Evolutionary conservation across 2,888 invertebrate genomes (phyloP).

Genomic region (Rhynchonema sp.): DNA sequence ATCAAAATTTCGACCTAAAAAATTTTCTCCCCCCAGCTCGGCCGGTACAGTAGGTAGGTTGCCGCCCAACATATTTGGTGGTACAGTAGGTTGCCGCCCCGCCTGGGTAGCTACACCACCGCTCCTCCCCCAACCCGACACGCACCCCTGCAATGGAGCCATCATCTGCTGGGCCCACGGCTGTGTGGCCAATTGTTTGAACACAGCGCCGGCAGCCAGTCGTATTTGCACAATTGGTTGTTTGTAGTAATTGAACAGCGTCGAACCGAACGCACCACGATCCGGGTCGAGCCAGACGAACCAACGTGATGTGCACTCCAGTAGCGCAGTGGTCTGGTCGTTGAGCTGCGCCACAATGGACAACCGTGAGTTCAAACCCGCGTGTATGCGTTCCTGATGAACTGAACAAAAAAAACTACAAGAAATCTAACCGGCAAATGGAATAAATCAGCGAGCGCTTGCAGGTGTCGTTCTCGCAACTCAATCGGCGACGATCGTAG

Average conservation of each 20-base stretch:
- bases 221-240: background rate
- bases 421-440: background rate
- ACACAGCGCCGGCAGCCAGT: background rate
- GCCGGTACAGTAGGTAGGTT: too few relatives aligned
- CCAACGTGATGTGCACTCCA: background rate
- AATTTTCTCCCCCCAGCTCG: too few relatives aligned
- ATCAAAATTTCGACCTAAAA: too few relatives aligned
- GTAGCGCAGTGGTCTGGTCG: background rate
- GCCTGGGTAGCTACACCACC: too few relatives aligned
- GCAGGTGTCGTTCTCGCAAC: background rate
- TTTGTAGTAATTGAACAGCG: background rate
- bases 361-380: too few relatives aligned
- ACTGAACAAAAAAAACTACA: background rate
- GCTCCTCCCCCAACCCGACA: too few relatives aligned
- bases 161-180: background rate
- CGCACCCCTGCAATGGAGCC: too few relatives aligned
- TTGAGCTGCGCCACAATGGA: background rate
- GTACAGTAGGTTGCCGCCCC: too few relatives aligned
- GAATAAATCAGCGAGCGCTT: background rate
- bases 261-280: background rate
- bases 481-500: background rate
- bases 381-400: too few relatives aligned
- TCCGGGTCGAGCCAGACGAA: background rate
- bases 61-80: too few relatives aligned
- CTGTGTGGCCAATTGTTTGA: background rate